Evolutionary conservation across 1,140 invertebrate genomes (phyloP).

Genomic region (Brachionus manjavacas): DNA sequence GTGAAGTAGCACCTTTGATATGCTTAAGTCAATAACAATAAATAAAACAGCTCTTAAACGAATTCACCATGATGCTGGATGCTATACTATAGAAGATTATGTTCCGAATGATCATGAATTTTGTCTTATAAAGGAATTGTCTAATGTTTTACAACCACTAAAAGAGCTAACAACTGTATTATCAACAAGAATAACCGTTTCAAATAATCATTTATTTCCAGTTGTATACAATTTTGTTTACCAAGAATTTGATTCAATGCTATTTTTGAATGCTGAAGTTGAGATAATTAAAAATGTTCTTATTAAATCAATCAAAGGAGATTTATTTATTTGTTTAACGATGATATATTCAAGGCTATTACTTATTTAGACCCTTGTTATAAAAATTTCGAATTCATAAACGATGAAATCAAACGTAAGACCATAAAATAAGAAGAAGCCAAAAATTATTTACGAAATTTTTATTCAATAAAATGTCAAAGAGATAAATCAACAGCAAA

Average conservation of each 20-base stretch:
- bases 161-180: conserved; percentile 17
- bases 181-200: background rate
- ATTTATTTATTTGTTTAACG: conserved; percentile 6
- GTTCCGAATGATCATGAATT: conserved; percentile 13
- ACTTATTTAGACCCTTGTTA: conserved; percentile 16
- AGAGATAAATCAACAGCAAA: background rate
- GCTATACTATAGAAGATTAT: background rate
- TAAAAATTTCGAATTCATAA: conserved; percentile 19
- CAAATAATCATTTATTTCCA: conserved; percentile 16
- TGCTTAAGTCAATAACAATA: background rate
- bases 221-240: conserved; percentile 9
- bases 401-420: background rate
- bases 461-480: background rate
- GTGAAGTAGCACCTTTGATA: background rate
- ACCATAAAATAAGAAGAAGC: background rate
- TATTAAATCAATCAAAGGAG: conserved; percentile 2
- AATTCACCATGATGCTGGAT: background rate
- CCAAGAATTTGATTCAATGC: conserved; percentile 18
- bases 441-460: background rate
- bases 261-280: background rate
- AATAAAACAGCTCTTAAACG: background rate
- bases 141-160: background rate
- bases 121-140: background rate
- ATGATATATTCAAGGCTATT: conserved; percentile 1
- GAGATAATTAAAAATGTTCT: background rate